phyloP scores from a whole-genome alignment of 2,797 vertebrate species.

The Mallotus villosus region DNA sequence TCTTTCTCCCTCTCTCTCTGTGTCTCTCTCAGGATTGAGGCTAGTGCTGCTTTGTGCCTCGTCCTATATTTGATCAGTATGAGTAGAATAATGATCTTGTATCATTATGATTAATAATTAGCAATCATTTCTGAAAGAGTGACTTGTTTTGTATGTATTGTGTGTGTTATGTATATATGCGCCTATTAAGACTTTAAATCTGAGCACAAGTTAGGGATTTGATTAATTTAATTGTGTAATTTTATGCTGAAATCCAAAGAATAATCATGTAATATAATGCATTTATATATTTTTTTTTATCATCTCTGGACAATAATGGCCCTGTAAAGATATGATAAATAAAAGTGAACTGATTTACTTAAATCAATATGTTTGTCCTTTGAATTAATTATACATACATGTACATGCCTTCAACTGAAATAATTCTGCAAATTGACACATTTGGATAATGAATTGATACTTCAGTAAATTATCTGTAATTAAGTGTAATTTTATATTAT shows the following conservation, averaged over 20 bases:
- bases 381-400: not conserved
- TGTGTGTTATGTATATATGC: slow-evolving; percentile 47
- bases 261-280: slow-evolving; percentile 84
- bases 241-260: slow-evolving; percentile 94
- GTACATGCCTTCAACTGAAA: too few species aligned
- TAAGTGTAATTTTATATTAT: too few species aligned
- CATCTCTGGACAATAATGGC: slow-evolving; percentile 67
- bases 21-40: slow-evolving; percentile 7
- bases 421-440: too few species aligned
- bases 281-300: slow-evolving; percentile 76
- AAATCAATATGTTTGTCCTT: not conserved
- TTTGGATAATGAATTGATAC: too few species aligned
- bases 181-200: slow-evolving; percentile 68
- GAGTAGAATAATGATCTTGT: slow-evolving; percentile 27
- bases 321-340: slow-evolving; percentile 56
- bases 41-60: slow-evolving; percentile 34
- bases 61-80: slow-evolving; percentile 20
- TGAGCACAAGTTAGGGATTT: slow-evolving; percentile 78
- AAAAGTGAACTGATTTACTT: slow-evolving; percentile 47
- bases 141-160: slow-evolving; percentile 38
- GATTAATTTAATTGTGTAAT: slow-evolving; percentile 79
- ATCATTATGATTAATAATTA: slow-evolving; percentile 34
- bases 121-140: slow-evolving; percentile 42
- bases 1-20: not conserved
- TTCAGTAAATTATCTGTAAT: too few species aligned